Evolutionary conservation across 2,888 invertebrate genomes (phyloP), one percentile per base, ranked within the genome.

Genomic region (Phania funesta): DNA sequence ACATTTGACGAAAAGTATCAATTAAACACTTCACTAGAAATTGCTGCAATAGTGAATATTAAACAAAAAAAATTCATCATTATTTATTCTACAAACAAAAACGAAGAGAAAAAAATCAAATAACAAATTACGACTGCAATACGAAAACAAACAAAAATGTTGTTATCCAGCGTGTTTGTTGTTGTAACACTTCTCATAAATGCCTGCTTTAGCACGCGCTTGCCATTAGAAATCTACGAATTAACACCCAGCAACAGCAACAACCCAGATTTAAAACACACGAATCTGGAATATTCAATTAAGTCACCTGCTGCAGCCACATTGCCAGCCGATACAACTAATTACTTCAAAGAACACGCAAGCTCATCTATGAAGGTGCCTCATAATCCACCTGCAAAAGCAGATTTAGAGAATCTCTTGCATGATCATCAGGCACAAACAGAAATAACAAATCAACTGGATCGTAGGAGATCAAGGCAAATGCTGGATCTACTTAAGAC

Each of bases 401-500:
- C 65, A 4, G 77, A 77, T 44, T 68, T 77, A 13, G 74, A 74
- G 9, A 78, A 68, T 22, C 29, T 78, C 29, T 68, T 77, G 13
- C 52, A 67, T 0, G 38, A 64, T 56, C 73, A 77, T n/a, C 24
- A 62, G 4, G 41, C 35, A 18, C 64, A 38, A 44, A 20, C 46
- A 5, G 48, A 60, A 18, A 32, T 38, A 35, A 62, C 80, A 78
- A 83, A 83, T 83, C 86, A 84, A 84, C 85, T 87, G 70, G 87
- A 89, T 80, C 88, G 87, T 26, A 87, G 90, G 85, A 88, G 89
- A 70, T 87, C 90, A 80, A 87, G 90, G 92, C 93, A 88, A 92
- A 93, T 89, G 92, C 92, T 89, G 91, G 92, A 87, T 90, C 91
- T 87, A 85, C 73, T 85, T 38, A 85, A 86, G 52, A 81, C 84